A percentile compares a stretch with the other conserved stretches of the same genome.
phyloP scores from a whole-genome alignment of 1,140 invertebrate species.

The Drosophila punjabiensis region DNA sequence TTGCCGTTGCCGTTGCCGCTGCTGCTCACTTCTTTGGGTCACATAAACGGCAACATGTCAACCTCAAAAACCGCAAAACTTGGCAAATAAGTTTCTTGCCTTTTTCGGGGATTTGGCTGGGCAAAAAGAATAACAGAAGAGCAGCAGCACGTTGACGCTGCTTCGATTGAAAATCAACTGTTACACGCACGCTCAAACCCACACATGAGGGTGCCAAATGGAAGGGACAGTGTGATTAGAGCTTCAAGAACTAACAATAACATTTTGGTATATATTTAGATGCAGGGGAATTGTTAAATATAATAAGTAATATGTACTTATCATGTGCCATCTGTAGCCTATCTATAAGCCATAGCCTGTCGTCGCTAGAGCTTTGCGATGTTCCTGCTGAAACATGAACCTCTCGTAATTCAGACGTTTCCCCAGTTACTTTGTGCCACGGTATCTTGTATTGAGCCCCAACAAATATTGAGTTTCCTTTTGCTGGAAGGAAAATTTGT shows the following conservation, averaged over 20 bases:
- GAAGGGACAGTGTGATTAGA: constrained; percentile 66
- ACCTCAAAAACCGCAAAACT: constrained; percentile 82
- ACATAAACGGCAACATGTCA: constrained; percentile 82
- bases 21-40: constrained; percentile 70
- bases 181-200: constrained; percentile 42
- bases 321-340: not conserved
- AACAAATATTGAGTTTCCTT: constrained; percentile 53
- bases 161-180: constrained; percentile 81
- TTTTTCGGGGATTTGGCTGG: constrained; percentile 11
- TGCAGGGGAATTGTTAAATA: not conserved
- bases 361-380: not conserved
- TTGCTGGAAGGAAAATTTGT: constrained; percentile 39
- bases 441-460: constrained; percentile 21
- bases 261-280: too few species aligned
- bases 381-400: constrained; percentile 12
- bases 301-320: not conserved
- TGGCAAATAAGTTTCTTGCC: constrained; percentile 73
- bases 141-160: constrained; percentile 37
- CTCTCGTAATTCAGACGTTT: constrained; percentile 3
- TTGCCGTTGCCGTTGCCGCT: too few species aligned
- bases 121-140: constrained; percentile 48
- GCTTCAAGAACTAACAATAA: not conserved
- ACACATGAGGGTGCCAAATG: constrained; percentile 63
- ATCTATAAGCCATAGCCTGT: not conserved
- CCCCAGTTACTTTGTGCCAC: not conserved